Evolutionary conservation across 2,113 vertebrate species (phyloP).

Genomic region (Panthera leo): DNA sequence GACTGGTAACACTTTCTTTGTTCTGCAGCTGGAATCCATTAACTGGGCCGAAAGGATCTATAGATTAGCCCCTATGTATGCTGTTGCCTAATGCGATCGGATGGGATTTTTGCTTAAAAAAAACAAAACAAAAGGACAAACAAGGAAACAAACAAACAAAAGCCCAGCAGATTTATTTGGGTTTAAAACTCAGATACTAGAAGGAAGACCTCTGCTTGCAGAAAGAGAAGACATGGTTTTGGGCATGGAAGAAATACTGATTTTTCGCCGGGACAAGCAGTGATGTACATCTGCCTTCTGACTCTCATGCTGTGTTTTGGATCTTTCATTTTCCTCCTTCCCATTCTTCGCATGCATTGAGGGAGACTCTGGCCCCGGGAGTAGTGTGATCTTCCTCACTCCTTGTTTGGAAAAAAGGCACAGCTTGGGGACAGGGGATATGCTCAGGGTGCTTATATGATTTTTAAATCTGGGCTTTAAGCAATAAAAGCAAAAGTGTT

Average conservation of each 20-base stretch:
- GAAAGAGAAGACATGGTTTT: neutral
- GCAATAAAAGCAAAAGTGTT: neutral
- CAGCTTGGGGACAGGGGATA: neutral
- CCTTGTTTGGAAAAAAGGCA: neutral
- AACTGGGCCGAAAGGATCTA: neutral
- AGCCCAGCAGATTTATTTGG: neutral
- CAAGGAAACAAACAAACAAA: neutral
- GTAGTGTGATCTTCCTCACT: neutral
- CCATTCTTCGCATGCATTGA: neutral
- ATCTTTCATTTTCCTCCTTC: neutral
- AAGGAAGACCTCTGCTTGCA: neutral
- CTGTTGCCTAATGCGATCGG: neutral
- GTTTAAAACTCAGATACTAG: neutral
- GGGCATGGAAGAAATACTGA: neutral
- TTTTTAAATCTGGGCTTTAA: neutral
- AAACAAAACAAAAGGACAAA: neutral
- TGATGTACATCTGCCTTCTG: too few species aligned
- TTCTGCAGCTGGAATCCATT: neutral
- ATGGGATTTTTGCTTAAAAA: neutral
- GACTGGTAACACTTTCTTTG: neutral
- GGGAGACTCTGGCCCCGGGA: neutral
- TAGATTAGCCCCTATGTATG: neutral
- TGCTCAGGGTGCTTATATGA: neutral
- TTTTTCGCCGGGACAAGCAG: neutral
- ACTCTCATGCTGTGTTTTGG: neutral